Conservation (phyloP, 2,888 invertebrate genomes). For the Flexamia atlantica region DNA sequence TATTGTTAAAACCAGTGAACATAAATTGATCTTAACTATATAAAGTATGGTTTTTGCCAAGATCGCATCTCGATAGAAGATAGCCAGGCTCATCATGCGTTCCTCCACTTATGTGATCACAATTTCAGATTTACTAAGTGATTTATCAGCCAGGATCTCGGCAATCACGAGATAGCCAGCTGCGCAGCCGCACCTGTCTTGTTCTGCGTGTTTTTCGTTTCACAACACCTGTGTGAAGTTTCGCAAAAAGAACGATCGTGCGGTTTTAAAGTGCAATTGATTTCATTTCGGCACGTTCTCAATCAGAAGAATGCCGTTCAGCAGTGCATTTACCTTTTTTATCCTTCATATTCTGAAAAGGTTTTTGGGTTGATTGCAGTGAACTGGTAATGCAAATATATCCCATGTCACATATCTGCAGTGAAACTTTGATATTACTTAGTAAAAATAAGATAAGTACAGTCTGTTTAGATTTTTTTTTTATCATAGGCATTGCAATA, state of each 20-base stretch:
- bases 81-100: background rate
- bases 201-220: background rate
- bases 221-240: background rate
- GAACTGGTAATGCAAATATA: too few relatives aligned
- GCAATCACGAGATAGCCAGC: constrained; percentile 19
- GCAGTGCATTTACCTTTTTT: too few relatives aligned
- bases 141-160: background rate
- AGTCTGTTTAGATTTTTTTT: too few relatives aligned
- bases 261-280: background rate
- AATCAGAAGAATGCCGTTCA: too few relatives aligned
- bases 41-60: background rate
- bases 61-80: background rate
- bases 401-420: too few relatives aligned
- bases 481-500: too few relatives aligned
- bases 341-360: too few relatives aligned
- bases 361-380: too few relatives aligned
- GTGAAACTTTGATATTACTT: too few relatives aligned
- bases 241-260: background rate
- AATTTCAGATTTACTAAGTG: constrained; percentile 5
- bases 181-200: background rate
- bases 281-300: too few relatives aligned
- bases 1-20: constrained; percentile 6
- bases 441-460: too few relatives aligned
- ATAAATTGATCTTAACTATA: constrained; percentile 13
- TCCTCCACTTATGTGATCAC: background rate